Conservation (phyloP, 2,888 invertebrate genomes). For the Proisotoma minuta region DNA sequence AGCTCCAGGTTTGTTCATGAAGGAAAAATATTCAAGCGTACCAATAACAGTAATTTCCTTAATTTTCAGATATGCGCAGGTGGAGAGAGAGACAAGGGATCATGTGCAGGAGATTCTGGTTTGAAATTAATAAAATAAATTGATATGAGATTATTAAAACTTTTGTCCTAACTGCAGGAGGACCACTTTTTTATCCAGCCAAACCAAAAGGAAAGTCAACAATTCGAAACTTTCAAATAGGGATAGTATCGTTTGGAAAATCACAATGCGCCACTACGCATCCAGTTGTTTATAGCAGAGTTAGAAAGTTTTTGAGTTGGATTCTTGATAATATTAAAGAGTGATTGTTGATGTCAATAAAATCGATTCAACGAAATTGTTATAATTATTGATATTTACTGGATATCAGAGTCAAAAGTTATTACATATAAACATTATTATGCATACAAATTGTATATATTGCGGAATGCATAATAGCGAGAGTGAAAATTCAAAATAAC, state of each 20-base stretch:
- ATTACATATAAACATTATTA: too few relatives aligned
- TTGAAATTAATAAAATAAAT: too few relatives aligned
- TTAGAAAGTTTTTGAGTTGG: slow-evolving; percentile 47
- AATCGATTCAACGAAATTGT: not conserved
- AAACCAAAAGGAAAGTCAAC: slow-evolving; percentile 10
- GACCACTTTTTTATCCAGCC: not conserved
- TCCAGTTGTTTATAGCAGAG: slow-evolving; percentile 48
- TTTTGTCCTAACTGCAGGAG: too few relatives aligned
- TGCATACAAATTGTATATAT: not conserved
- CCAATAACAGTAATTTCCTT: slow-evolving; percentile 1
- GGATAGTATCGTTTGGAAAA: slow-evolving; percentile 48
- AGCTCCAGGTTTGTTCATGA: slow-evolving; percentile 26
- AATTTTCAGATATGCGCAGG: slow-evolving; percentile 47
- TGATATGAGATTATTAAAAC: too few relatives aligned
- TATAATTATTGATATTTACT: too few relatives aligned
- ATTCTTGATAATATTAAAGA: slow-evolving; percentile 41
- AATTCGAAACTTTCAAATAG: slow-evolving; percentile 43
- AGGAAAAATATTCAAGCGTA: not conserved
- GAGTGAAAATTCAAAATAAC: too few relatives aligned
- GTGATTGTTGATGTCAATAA: not conserved
- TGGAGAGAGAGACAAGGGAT: slow-evolving; percentile 41
- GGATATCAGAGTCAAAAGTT: too few relatives aligned
- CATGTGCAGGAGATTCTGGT: slow-evolving; percentile 37
- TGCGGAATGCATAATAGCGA: not conserved
- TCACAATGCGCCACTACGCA: slow-evolving; percentile 42